A percentile compares a stretch with the other conserved stretches of the same genome.
phyloP scores from a whole-genome alignment of 2,888 invertebrate genomes.

The Aphidoletes aphidimyza region DNA sequence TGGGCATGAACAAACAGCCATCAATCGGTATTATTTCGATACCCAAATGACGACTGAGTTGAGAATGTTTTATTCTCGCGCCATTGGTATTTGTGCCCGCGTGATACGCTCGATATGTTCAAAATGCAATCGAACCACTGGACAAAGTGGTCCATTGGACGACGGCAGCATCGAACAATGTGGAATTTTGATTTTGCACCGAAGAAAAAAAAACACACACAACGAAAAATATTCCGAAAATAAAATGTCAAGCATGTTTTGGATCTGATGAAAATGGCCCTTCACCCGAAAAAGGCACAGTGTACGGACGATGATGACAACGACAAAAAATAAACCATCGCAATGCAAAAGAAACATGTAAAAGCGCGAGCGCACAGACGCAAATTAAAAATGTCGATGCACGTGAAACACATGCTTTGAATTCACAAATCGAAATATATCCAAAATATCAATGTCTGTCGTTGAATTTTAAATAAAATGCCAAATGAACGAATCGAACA shows the following conservation, averaged over 20 bases:
- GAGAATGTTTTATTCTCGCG: constrained; percentile 11
- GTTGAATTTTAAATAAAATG: constrained; percentile 51
- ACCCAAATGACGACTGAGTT: no score
- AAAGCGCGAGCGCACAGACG: no score
- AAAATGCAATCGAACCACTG: constrained; percentile 9
- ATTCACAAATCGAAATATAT: constrained; percentile 8
- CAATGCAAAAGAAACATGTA: constrained; percentile 38
- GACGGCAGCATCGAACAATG: no score
- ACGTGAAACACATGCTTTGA: constrained; percentile 50
- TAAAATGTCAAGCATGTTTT: constrained; percentile 23
- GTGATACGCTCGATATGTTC: not conserved
- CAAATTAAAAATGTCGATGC: constrained; percentile 50
- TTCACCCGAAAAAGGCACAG: not conserved
- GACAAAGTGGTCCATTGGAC: constrained; percentile 41
- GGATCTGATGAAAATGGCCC: not conserved
- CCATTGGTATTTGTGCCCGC: constrained; percentile 38
- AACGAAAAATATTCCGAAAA: not conserved
- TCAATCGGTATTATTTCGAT: not conserved
- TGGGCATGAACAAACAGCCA: constrained; percentile 4
- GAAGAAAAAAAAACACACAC: not conserved
- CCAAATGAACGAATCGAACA: not conserved
- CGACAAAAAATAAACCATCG: no score
- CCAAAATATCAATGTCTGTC: constrained; percentile 39
- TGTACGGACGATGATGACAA: no score
- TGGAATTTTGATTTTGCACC: constrained; percentile 35